Evolutionary conservation across 2,797 vertebrate species (phyloP).

Genomic region (Microctenopoma steveboyesi): DNA sequence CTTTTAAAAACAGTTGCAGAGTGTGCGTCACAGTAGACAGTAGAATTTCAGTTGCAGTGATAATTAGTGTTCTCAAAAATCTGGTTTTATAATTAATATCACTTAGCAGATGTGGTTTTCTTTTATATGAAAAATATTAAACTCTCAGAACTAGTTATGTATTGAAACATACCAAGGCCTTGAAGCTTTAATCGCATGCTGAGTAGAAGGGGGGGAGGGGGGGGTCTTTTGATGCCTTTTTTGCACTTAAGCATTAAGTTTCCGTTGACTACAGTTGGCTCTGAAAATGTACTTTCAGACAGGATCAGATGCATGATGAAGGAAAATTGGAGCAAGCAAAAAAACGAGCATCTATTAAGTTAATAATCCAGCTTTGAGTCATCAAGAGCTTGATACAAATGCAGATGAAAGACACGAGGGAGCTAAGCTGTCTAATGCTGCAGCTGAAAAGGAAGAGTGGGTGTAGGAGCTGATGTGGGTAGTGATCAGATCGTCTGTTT

Average conservation of each 20-base stretch:
- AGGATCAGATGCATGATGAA: not conserved
- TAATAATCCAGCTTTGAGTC: slow-evolving; percentile 31
- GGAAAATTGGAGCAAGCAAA: not conserved
- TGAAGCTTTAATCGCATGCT: not conserved
- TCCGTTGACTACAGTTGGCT: not conserved
- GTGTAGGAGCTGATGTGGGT: not conserved
- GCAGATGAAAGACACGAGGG: slow-evolving; percentile 11
- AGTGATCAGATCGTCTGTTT: slow-evolving; percentile 13
- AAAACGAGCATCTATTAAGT: not conserved
- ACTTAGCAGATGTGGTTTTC: not conserved
- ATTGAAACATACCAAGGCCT: not conserved
- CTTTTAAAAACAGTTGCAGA: too few relatives aligned
- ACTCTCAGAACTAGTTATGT: too few relatives aligned
- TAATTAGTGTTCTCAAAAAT: too few relatives aligned
- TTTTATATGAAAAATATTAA: not conserved
- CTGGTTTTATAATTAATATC: not conserved
- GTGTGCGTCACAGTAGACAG: too few relatives aligned
- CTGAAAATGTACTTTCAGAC: slow-evolving; percentile 3
- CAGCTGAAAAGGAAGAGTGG: slow-evolving; percentile 10
- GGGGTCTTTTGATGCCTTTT: too few relatives aligned
- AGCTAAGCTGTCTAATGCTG: slow-evolving; percentile 1
- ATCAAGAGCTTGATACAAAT: slow-evolving; percentile 15
- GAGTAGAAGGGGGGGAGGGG: too few relatives aligned
- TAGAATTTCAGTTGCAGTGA: not conserved
- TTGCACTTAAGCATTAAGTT: not conserved